Percentiles rank a stretch among this genome's conserved stretches.
phyloP scores from a whole-genome alignment of 2,888 invertebrate species.

The Salpingus planirostris region DNA sequence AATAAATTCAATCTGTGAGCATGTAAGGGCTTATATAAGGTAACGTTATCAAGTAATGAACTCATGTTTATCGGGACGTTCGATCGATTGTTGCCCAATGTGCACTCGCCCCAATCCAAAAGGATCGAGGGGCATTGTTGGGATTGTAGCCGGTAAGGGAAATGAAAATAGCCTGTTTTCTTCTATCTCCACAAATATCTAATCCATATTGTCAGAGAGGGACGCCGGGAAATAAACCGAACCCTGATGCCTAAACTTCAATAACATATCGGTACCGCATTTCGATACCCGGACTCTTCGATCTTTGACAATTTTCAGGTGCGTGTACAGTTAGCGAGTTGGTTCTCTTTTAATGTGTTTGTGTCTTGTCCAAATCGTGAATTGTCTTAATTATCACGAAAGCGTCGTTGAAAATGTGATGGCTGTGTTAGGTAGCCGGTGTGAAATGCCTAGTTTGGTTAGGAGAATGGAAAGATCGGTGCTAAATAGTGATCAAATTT shows the following conservation, averaged over 20 bases:
- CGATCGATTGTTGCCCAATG: conserved; percentile 40
- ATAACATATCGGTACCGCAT: too few relatives aligned
- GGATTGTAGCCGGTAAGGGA: conserved; percentile 31
- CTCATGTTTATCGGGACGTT: conserved; percentile 37
- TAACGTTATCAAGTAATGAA: conserved; percentile 39
- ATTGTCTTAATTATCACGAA: too few relatives aligned
- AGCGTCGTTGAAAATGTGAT: too few relatives aligned
- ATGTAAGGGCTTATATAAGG: conserved; percentile 11
- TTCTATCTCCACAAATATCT: conserved; percentile 32
- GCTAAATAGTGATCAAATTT: conserved; percentile 20
- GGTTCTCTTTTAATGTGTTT: too few relatives aligned
- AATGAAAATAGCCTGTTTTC: conserved; percentile 37
- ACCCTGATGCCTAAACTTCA: too few relatives aligned
- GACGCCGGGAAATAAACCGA: too few relatives aligned
- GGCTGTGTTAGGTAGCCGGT: conserved; percentile 14
- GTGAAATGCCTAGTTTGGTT: conserved; percentile 13
- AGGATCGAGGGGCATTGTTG: conserved; percentile 33
- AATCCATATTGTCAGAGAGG: conserved; percentile 21
- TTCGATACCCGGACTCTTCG: too few relatives aligned
- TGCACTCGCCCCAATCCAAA: conserved; percentile 34
- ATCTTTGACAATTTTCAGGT: too few relatives aligned
- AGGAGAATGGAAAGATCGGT: conserved; percentile 9
- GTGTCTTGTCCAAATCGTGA: too few relatives aligned
- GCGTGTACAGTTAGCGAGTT: too few relatives aligned
- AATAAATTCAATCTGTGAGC: conserved; percentile 8